A percentile compares a stretch with the other conserved stretches of the same genome.
Conservation (phyloP, 1,140 invertebrate genomes). For the Battus philenor region DNA sequence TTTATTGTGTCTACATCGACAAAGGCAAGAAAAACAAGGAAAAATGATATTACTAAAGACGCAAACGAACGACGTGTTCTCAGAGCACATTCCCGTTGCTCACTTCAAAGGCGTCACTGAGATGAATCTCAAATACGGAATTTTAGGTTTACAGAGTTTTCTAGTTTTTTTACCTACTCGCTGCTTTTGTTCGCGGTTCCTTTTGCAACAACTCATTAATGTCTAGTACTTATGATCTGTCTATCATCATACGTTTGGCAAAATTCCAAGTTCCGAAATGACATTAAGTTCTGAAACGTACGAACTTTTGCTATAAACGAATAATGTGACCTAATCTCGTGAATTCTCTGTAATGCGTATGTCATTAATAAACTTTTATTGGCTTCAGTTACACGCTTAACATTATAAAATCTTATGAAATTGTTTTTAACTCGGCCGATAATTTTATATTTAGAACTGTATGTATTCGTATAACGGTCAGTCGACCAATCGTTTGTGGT, state of each 20-base stretch:
- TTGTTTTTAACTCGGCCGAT: too few species aligned
- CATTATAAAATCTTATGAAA: too few species aligned
- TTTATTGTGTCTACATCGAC: conserved; percentile 67
- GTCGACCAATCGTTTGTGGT: too few species aligned
- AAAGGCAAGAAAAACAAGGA: conserved; percentile 53
- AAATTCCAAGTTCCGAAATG: conserved; percentile 34
- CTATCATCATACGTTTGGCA: conserved; percentile 36
- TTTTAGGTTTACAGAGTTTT: conserved; percentile 8
- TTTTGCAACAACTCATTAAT: conserved; percentile 7
- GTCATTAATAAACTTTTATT: too few species aligned
- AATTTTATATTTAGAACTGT: too few species aligned
- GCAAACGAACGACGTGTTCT: conserved; percentile 28
- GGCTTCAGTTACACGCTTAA: too few species aligned
- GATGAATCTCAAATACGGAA: conserved; percentile 4
- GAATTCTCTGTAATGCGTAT: neutral
- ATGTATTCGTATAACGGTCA: too few species aligned
- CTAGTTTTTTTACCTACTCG: neutral
- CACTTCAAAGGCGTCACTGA: conserved; percentile 5
- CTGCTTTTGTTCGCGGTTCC: conserved; percentile 4
- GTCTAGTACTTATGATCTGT: conserved; percentile 14
- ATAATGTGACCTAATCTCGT: conserved; percentile 15
- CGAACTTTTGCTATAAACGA: conserved; percentile 28
- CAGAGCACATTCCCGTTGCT: neutral
- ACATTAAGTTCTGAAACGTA: conserved; percentile 29
- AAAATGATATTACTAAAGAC: conserved; percentile 44